phyloP scores from a whole-genome alignment of 2,888 invertebrate genomes.

The Halictus ligatus region DNA sequence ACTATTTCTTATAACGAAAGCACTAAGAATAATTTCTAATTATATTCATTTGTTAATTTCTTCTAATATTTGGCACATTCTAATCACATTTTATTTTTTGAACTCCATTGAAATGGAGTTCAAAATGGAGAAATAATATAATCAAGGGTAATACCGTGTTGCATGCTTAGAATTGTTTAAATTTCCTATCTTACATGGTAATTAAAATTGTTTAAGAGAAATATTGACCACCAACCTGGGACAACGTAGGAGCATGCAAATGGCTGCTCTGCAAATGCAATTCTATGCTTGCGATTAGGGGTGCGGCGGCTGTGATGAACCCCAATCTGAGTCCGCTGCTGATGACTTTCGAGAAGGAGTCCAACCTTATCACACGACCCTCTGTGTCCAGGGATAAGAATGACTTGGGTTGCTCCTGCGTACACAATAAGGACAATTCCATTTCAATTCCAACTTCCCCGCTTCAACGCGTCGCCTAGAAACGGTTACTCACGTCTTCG shows the following conservation, averaged over 20 bases:
- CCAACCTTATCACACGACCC: slow-evolving; percentile 91
- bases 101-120: background rate
- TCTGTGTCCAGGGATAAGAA: slow-evolving; percentile 91
- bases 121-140: background rate
- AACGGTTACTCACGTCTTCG: slow-evolving; percentile 85
- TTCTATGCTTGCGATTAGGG: slow-evolving; percentile 87
- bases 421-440: background rate
- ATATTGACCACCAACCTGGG: slow-evolving; percentile 86
- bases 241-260: slow-evolving; percentile 88
- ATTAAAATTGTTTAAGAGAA: background rate
- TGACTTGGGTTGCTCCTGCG: slow-evolving; percentile 86
- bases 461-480: background rate
- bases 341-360: slow-evolving; percentile 91
- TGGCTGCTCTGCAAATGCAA: slow-evolving; percentile 90
- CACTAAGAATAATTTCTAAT: background rate
- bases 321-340: slow-evolving; percentile 90
- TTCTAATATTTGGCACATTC: background rate
- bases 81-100: background rate
- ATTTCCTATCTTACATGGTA: background rate
- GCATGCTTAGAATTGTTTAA: background rate
- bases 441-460: background rate
- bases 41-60: background rate
- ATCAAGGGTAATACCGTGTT: no score
- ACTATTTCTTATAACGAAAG: background rate
- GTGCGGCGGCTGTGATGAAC: slow-evolving; percentile 90